phyloP scores from a whole-genome alignment of 2,113 vertebrate genomes.

The Dryoscopus gambensis region DNA sequence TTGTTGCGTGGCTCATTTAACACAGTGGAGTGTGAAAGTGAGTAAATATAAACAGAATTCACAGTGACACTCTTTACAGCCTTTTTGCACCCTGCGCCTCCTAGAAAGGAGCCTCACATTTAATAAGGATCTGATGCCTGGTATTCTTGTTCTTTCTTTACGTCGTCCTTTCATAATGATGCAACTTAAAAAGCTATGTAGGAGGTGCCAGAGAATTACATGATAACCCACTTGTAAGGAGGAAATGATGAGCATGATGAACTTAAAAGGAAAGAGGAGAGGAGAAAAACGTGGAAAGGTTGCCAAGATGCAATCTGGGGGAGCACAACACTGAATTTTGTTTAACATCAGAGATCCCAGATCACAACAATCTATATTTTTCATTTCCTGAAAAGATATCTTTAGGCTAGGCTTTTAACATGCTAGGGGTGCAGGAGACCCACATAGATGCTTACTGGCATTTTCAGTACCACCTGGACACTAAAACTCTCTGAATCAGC shows the following conservation, averaged over 20 bases:
- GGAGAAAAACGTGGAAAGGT: not conserved
- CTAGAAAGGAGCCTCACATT: not conserved
- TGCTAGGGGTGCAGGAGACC: not conserved
- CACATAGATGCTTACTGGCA: not conserved
- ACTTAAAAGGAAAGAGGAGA: not conserved
- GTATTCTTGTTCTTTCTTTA: constrained; percentile 6
- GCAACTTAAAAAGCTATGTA: not conserved
- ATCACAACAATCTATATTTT: not conserved
- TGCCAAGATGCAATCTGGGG: not conserved
- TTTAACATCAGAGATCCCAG: not conserved
- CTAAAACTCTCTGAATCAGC: not conserved
- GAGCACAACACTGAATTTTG: not conserved
- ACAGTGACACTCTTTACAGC: not conserved
- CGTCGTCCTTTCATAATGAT: not conserved
- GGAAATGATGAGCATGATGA: not conserved
- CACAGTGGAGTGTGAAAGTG: not conserved
- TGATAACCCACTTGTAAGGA: constrained; percentile 3
- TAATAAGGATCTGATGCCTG: not conserved
- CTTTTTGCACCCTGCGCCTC: not conserved
- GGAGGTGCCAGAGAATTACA: constrained; percentile 7
- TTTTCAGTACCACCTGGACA: not conserved
- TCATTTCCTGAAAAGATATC: not conserved
- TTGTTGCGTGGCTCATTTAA: not conserved
- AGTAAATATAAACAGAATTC: not conserved
- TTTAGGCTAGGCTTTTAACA: not conserved